Conservation (phyloP, 2,797 vertebrate genomes). For the Lithobates sylvaticus region DNA sequence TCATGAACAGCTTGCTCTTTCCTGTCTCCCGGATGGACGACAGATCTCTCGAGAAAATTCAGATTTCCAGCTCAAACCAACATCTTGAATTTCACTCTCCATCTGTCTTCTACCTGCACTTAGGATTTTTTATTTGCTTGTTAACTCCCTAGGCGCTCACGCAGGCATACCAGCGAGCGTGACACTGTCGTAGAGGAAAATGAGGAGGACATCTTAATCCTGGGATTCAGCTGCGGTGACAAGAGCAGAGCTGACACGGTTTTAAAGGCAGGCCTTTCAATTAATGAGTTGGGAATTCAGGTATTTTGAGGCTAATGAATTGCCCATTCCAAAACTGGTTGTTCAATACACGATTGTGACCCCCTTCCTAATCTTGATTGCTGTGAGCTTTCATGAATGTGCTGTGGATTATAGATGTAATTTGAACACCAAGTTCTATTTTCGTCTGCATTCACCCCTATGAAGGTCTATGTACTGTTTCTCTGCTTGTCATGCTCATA, state of each 20-base stretch:
- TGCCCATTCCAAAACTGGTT: neutral
- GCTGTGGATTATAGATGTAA: conserved; percentile 65
- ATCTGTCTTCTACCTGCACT: conserved; percentile 73
- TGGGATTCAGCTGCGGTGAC: neutral
- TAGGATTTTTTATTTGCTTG: conserved; percentile 59
- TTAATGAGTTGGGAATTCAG: conserved; percentile 15
- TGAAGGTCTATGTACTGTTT: neutral
- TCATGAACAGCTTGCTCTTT: conserved; percentile 79
- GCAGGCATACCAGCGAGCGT: neutral
- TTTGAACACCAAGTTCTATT: neutral
- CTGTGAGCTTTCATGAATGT: conserved; percentile 65
- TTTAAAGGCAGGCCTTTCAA: conserved; percentile 16
- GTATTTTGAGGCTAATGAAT: conserved; percentile 20
- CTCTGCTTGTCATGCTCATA: neutral
- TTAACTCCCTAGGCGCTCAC: conserved; percentile 64
- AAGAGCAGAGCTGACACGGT: conserved; percentile 16
- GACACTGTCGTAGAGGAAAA: neutral
- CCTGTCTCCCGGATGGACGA: conserved; percentile 80
- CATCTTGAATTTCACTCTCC: conserved; percentile 92
- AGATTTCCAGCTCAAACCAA: conserved; percentile 75
- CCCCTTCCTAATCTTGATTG: neutral
- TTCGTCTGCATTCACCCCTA: neutral
- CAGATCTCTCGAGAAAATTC: conserved; percentile 79
- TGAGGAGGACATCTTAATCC: conserved; percentile 44
- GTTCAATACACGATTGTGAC: neutral